Conservation (phyloP, 1,140 invertebrate species). For the Cecropterus lyciades region DNA sequence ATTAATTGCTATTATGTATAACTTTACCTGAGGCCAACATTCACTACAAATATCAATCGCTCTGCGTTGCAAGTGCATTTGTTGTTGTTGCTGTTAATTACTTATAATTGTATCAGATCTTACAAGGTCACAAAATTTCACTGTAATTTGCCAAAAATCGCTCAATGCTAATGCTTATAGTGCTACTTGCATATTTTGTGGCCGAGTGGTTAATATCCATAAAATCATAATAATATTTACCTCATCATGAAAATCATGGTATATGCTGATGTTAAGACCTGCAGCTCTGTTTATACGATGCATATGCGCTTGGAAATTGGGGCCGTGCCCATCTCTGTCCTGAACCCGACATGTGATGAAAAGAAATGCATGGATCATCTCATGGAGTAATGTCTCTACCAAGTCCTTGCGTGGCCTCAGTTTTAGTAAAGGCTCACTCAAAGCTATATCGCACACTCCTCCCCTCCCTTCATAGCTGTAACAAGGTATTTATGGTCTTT, state of each 20-base stretch:
- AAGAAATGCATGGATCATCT: constrained; percentile 99
- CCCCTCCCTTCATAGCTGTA: constrained; percentile 89
- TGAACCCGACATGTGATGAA: constrained; percentile 93
- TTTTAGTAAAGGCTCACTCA: constrained; percentile 96
- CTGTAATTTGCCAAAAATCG: no score
- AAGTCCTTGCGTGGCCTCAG: constrained; percentile 96
- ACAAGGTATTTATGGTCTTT: no score
- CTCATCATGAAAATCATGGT: constrained; percentile 82
- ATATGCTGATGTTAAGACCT: constrained; percentile 94
- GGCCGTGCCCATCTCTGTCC: constrained; percentile 97
- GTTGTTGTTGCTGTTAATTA: no score
- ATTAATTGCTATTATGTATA: no score
- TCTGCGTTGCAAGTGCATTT: no score
- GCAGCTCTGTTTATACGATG: constrained; percentile 94
- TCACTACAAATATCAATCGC: no score
- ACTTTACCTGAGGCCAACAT: no score
- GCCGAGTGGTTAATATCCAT: no score
- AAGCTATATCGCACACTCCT: constrained; percentile 91
- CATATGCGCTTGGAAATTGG: constrained; percentile 97
- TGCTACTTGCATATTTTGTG: no score
- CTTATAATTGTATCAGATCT: no score
- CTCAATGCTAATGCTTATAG: no score
- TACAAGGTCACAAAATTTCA: no score
- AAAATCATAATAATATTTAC: constrained; percentile 60
- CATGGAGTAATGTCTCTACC: constrained; percentile 98